Base-by-base conservation (phyloP, 2,113 vertebrate genomes). In the Anas platyrhynchos region DNA sequence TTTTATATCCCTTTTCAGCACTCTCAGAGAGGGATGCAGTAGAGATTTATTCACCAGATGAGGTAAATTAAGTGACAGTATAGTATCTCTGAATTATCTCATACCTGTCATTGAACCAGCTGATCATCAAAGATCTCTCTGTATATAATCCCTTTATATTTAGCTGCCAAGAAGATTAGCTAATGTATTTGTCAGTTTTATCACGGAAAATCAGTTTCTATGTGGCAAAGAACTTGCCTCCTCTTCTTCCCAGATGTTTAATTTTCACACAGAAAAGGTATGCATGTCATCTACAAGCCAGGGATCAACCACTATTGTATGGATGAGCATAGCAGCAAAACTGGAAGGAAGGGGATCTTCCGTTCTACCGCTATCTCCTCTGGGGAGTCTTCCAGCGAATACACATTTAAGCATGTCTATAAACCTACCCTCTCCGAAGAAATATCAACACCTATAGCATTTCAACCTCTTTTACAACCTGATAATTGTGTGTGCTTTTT, bases 391-490 rank as follows among this genome's bases (percentile, higher is more conserved):
- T 88, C 91, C 94, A 92, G 83, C 55, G 90, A 86, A 87, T 27
- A 66, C 50, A n/a, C 62, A 83, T 88, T 83, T 89, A 79, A 91
- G 32, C 25, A 62, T 27, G 67, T 75, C 68, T 78, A 46, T 81
- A 94, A 94, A 78, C 66, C 55, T 78, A 25, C 55, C 0, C 0
- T 74, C 72, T 91, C 66, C 41, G 68, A 94, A 95, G 73, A 89
- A 93, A 74, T 81, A 69, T 46, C 83, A 94, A 54, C 65, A 82
- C 76, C 61, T 89, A 67, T 81, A 82, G 69, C 83, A 52, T 78
- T 93, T 95, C 85, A 95, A 11, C 29, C 63, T 84, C 54, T 94
- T 96, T 96, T 94, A 95, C 82, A 90, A 88, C 36, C 38, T 90
- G 87, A 76, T 88, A 95, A 94, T 88, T 72, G 58, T 71, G 29